These are phyloP conservation scores for Protonibea diacanthus DNA, from an alignment of 2,797 vertebrate species.

Conservation along the genomic window DNA sequence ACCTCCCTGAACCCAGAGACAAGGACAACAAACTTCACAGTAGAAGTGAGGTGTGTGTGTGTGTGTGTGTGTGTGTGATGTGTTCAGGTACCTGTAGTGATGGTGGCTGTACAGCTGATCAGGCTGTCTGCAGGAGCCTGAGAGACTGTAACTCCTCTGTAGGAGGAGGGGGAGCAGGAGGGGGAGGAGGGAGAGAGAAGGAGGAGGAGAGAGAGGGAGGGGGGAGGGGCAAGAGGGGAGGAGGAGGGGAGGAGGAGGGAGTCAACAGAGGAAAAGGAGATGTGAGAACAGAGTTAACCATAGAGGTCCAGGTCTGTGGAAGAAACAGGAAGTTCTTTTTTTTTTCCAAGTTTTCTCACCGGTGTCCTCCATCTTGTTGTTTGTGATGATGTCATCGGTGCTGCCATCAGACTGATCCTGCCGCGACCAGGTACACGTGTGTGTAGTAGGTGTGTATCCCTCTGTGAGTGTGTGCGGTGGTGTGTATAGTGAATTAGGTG, in stretches of 20 bases:
- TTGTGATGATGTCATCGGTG: slow-evolving; percentile 35
- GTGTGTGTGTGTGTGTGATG: background rate
- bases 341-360: slow-evolving; percentile 33
- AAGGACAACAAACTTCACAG: slow-evolving; percentile 38
- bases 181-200: background rate
- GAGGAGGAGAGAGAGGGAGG: too few relatives aligned
- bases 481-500: slow-evolving; percentile 9
- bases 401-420: slow-evolving; percentile 67
- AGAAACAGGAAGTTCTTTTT: too few relatives aligned
- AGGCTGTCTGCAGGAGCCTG: slow-evolving; percentile 59
- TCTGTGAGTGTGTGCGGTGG: background rate
- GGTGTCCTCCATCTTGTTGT: slow-evolving; percentile 55
- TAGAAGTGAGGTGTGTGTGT: too few relatives aligned
- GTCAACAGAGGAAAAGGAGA: background rate
- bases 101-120: slow-evolving; percentile 45
- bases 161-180: background rate
- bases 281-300: background rate
- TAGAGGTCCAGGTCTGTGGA: background rate
- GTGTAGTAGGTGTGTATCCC: slow-evolving; percentile 7
- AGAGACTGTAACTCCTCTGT: slow-evolving; percentile 76
- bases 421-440: slow-evolving; percentile 3
- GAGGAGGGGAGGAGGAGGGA: too few relatives aligned
- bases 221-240: too few relatives aligned
- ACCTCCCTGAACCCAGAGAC: slow-evolving; percentile 88
- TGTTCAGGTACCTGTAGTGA: slow-evolving; percentile 45